phyloP scores from a whole-genome alignment of 2,113 vertebrate genomes.

The Heteronetta atricapilla region DNA sequence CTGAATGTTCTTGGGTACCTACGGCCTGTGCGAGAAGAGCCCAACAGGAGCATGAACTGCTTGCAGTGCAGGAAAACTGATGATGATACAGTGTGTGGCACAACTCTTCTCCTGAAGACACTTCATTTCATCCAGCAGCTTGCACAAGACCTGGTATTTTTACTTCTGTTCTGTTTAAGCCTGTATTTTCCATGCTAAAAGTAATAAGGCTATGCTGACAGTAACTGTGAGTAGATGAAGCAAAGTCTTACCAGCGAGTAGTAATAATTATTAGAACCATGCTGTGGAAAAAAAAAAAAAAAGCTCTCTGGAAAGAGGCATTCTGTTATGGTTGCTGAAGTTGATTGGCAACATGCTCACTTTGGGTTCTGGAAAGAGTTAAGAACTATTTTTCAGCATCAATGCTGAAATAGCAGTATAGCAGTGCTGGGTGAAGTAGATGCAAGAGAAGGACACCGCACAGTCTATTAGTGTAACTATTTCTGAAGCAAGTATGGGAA shows the following conservation, averaged over 20 bases:
- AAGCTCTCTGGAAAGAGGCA: not conserved
- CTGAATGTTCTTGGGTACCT: slow-evolving; percentile 89
- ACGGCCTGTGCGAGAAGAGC: slow-evolving; percentile 74
- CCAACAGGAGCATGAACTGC: slow-evolving; percentile 75
- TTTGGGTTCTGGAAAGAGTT: not conserved
- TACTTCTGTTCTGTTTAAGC: not conserved
- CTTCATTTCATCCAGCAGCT: slow-evolving; percentile 95
- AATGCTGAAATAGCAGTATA: not conserved
- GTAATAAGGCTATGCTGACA: not conserved
- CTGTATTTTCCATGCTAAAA: not conserved
- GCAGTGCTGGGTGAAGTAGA: not conserved
- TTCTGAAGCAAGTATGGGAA: not conserved
- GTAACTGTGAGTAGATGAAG: not conserved
- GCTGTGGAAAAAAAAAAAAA: not conserved
- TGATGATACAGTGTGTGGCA: slow-evolving; percentile 77
- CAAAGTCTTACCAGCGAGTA: not conserved
- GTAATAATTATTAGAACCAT: not conserved
- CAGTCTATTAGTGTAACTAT: not conserved
- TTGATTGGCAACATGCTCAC: not conserved
- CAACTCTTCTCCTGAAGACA: slow-evolving; percentile 89
- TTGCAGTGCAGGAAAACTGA: slow-evolving; percentile 66
- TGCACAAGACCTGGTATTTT: slow-evolving; percentile 89
- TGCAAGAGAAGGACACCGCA: not conserved
- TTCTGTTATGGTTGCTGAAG: not conserved
- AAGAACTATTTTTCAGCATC: not conserved